Percentiles rank a stretch among this genome's conserved stretches.
These are phyloP conservation scores for Polyergus mexicanus DNA, from an alignment of 1,140 invertebrate species.

Conservation along the genomic window DNA sequence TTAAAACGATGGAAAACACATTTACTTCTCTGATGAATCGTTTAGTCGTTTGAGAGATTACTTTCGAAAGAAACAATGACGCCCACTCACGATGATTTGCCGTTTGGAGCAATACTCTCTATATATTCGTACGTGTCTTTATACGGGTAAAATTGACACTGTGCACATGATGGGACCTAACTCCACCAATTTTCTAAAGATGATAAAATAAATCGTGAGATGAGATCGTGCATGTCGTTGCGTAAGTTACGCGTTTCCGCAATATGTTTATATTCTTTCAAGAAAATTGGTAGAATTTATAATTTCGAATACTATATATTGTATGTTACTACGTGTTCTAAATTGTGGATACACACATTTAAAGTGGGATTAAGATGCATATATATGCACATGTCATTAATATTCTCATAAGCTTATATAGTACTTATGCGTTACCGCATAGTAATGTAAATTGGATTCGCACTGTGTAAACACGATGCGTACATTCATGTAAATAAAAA, in stretches of 20 bases:
- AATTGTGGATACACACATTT: background rate
- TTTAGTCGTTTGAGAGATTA: constrained; percentile 58
- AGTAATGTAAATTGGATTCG: background rate
- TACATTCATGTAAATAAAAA: background rate
- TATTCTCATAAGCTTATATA: background rate
- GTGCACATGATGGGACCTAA: background rate
- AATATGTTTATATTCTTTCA: background rate
- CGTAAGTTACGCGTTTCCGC: background rate
- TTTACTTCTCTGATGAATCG: constrained; percentile 41
- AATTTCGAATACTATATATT: background rate
- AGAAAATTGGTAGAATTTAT: background rate
- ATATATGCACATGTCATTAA: background rate
- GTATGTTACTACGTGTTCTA: background rate
- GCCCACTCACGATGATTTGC: constrained; percentile 31
- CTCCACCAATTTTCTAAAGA: constrained; percentile 27
- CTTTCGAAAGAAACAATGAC: constrained; percentile 54
- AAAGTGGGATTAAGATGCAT: constrained; percentile 2
- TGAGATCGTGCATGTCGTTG: background rate
- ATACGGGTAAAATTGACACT: constrained; percentile 27
- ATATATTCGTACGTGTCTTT: constrained; percentile 1
- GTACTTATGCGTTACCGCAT: background rate
- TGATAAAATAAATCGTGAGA: constrained; percentile 17
- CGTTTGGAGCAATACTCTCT: constrained; percentile 5
- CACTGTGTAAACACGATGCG: background rate
- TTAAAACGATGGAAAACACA: constrained; percentile 47